Percentiles rank a stretch among this genome's conserved stretches.
phyloP scores from a whole-genome alignment of 2,888 invertebrate species.

The Scotopteryx bipunctaria region DNA sequence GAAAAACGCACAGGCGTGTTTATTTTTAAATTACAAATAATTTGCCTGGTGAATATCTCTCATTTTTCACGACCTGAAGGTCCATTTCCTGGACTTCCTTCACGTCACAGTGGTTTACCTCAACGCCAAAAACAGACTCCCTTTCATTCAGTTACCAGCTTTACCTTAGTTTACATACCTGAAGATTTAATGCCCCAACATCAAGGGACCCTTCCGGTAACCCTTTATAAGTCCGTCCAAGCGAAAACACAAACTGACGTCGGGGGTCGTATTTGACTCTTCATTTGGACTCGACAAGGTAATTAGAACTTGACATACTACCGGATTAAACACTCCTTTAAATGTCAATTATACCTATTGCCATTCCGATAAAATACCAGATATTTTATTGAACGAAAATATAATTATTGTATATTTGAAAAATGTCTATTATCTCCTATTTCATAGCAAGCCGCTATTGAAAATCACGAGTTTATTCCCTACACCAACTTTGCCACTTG shows the following conservation, averaged over 20 bases:
- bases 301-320: slow-evolving; percentile 40
- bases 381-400: no score
- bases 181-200: slow-evolving; percentile 37
- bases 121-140: slow-evolving; percentile 27
- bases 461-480: no score
- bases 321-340: background rate
- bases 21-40: no score
- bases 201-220: slow-evolving; percentile 34
- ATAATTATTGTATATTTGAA: no score
- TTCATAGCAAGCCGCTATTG: no score
- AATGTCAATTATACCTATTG: background rate
- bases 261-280: slow-evolving; percentile 56
- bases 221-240: slow-evolving; percentile 52
- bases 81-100: background rate
- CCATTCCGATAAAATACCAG: background rate
- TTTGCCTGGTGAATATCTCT: no score
- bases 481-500: no score
- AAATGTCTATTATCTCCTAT: no score
- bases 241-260: slow-evolving; percentile 55
- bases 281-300: slow-evolving; percentile 57
- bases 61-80: background rate
- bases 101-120: slow-evolving; percentile 22
- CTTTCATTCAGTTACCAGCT: slow-evolving; percentile 26
- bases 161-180: slow-evolving; percentile 34
- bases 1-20: no score